These are phyloP conservation scores for Salarias fasciatus DNA, from an alignment of 2,797 vertebrate genomes.

Conservation along the genomic window DNA sequence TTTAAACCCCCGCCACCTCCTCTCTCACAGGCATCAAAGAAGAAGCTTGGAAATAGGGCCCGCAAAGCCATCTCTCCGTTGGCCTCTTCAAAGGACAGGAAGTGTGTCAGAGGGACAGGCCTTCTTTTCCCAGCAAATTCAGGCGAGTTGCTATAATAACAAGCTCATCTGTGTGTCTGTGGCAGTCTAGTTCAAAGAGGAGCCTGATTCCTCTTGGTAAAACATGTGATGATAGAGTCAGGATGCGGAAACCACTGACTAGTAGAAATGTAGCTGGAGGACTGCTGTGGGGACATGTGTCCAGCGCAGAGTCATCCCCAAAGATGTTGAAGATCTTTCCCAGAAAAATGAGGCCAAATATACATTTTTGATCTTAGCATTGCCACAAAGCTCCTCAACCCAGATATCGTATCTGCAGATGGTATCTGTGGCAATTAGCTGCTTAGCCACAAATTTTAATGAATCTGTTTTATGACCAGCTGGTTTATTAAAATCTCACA, in stretches of 20 bases:
- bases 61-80: conserved; percentile 82
- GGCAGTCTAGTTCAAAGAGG: conserved; percentile 80
- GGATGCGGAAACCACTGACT: conserved; percentile 79
- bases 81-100: conserved; percentile 89
- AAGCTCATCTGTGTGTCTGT: conserved; percentile 82
- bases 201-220: conserved; percentile 75
- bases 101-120: conserved; percentile 85
- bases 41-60: conserved; percentile 77
- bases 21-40: conserved; percentile 81
- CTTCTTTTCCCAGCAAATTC: conserved; percentile 80
- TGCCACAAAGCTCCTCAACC: conserved; percentile 18
- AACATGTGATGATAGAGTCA: conserved; percentile 76
- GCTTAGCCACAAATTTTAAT: conserved; percentile 16
- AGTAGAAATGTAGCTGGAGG: conserved; percentile 56
- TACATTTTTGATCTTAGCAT: conserved; percentile 44
- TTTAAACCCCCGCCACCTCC: conserved; percentile 69
- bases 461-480: conserved; percentile 10
- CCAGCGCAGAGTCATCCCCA: conserved; percentile 33
- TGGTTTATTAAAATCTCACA: conserved; percentile 1
- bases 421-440: conserved; percentile 22
- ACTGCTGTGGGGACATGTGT: conserved; percentile 45
- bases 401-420: not conserved
- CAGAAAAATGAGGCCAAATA: conserved; percentile 40
- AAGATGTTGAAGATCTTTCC: conserved; percentile 33
- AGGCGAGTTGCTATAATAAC: conserved; percentile 79